These are phyloP conservation scores for Nymphicus hollandicus DNA, from an alignment of 2,113 vertebrate species.

Conservation along the genomic window DNA sequence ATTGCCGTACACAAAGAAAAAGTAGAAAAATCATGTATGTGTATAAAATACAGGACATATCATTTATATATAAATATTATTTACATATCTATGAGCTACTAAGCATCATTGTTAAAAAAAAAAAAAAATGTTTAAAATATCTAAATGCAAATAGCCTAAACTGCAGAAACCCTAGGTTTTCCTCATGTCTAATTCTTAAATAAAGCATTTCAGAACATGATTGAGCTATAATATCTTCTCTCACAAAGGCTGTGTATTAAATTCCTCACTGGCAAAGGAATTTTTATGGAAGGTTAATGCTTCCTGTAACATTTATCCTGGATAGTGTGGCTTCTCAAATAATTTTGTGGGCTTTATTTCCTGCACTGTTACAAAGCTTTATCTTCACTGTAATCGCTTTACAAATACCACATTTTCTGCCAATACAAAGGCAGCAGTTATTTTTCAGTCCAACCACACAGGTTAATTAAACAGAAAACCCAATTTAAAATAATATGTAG, in stretches of 20 bases:
- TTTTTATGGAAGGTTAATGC: constrained; percentile 74
- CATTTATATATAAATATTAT: not conserved
- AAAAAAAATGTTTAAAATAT: not conserved
- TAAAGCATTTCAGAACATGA: constrained; percentile 50
- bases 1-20: not conserved
- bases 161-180: constrained; percentile 35
- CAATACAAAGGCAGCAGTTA: constrained; percentile 39
- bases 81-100: not conserved
- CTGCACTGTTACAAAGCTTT: constrained; percentile 61
- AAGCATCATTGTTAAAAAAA: not conserved
- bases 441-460: constrained; percentile 34
- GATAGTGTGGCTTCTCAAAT: constrained; percentile 62
- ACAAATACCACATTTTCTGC: constrained; percentile 51
- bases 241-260: constrained; percentile 62
- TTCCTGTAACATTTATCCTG: constrained; percentile 72
- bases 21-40: not conserved
- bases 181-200: constrained; percentile 56
- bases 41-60: not conserved
- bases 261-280: constrained; percentile 70
- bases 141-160: constrained; percentile 4
- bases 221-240: constrained; percentile 55
- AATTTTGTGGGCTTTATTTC: constrained; percentile 69
- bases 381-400: constrained; percentile 50
- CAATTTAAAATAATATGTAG: not conserved
- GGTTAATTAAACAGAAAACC: constrained; percentile 59